Percentiles rank a stretch among this genome's conserved stretches.
These are phyloP conservation scores for Parasteatoda lunata DNA, from an alignment of 2,888 invertebrate species.

Conservation along the genomic window DNA sequence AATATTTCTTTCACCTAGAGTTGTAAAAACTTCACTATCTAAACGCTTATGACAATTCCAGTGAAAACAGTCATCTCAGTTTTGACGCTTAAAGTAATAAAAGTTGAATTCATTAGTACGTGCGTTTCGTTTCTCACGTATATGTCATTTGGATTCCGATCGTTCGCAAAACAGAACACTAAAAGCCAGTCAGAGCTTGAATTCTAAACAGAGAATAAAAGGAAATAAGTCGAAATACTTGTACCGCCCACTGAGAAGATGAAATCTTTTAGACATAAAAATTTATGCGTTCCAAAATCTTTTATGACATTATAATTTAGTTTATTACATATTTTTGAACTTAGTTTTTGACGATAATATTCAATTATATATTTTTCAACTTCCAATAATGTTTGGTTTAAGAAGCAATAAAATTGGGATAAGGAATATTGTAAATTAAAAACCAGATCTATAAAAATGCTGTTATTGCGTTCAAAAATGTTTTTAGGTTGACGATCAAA, in stretches of 20 bases:
- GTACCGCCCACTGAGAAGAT: not conserved
- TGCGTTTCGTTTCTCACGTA: not conserved
- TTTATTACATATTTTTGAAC: not conserved
- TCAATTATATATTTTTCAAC: no score
- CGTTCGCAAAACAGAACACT: not conserved
- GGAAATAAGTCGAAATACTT: not conserved
- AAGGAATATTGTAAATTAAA: no score
- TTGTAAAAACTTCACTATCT: not conserved
- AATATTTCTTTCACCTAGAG: not conserved
- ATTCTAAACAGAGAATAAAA: not conserved
- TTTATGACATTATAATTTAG: not conserved
- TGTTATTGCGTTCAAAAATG: no score
- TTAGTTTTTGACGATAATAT: no score
- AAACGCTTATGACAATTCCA: not conserved
- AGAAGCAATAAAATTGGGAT: no score
- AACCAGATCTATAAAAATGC: no score
- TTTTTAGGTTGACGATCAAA: no score
- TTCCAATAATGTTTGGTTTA: no score
- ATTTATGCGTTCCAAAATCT: not conserved
- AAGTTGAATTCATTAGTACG: not conserved
- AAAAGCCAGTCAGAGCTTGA: not conserved
- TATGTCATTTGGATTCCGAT: not conserved
- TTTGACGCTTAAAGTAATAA: not conserved
- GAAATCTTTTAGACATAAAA: conserved; percentile 1
- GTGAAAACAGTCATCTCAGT: not conserved